Evolutionary conservation across 1,140 invertebrate species (phyloP).

Genomic region (fruit fly (Drosophila melanogaster)): DNA sequence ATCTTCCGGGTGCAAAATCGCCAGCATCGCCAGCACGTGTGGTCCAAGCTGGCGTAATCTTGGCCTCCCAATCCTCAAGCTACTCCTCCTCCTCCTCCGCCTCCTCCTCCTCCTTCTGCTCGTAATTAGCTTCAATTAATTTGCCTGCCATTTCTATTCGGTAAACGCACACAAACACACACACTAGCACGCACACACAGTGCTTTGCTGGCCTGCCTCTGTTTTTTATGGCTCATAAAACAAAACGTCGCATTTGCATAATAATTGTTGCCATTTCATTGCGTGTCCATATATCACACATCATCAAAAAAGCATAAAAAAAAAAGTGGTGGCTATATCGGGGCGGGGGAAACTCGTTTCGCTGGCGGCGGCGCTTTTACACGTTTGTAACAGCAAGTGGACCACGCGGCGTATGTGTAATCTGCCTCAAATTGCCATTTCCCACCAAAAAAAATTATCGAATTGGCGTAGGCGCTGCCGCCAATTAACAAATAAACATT

Average conservation of each 20-base stretch:
- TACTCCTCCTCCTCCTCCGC: background rate
- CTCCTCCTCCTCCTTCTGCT: slow-evolving; percentile 7
- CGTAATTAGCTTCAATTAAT: slow-evolving; percentile 80
- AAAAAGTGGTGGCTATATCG: slow-evolving; percentile 4
- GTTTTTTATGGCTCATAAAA: slow-evolving; percentile 72
- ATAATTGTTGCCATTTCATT: slow-evolving; percentile 65
- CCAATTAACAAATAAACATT: slow-evolving; percentile 28
- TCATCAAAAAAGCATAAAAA: slow-evolving; percentile 77
- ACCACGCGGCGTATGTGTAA: slow-evolving; percentile 67
- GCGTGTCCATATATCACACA: slow-evolving; percentile 80
- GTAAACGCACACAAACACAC: background rate
- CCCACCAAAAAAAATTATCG: slow-evolving; percentile 7
- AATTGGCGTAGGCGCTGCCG: slow-evolving; percentile 30
- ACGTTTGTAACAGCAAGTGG: slow-evolving; percentile 51
- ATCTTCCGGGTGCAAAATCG: slow-evolving; percentile 68
- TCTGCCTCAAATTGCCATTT: slow-evolving; percentile 41
- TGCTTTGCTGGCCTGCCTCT: slow-evolving; percentile 38
- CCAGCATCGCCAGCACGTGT: slow-evolving; percentile 62
- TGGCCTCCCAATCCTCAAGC: slow-evolving; percentile 6
- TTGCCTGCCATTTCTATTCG: slow-evolving; percentile 61
- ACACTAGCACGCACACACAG: slow-evolving; percentile 8
- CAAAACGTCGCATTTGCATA: slow-evolving; percentile 73
- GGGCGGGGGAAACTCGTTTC: slow-evolving; percentile 45
- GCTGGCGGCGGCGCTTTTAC: slow-evolving; percentile 24
- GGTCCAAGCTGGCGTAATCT: slow-evolving; percentile 45